These are phyloP conservation scores for Nerophis lumbriciformis DNA, from an alignment of 2,113 vertebrate genomes.

Conservation along the genomic window DNA sequence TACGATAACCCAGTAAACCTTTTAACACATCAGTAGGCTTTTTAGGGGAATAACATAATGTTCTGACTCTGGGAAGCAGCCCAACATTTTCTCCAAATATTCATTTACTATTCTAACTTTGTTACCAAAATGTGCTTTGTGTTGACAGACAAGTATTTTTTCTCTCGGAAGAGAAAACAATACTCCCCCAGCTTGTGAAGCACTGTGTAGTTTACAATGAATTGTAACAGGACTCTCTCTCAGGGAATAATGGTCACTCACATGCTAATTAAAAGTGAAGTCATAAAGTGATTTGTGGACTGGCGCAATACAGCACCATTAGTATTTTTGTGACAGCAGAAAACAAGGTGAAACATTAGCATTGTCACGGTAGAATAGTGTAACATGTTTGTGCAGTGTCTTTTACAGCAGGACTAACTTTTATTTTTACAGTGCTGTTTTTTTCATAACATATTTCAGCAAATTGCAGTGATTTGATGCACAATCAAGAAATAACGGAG, in stretches of 20 bases:
- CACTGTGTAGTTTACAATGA: slow-evolving; percentile 30
- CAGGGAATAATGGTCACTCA: slow-evolving; percentile 52
- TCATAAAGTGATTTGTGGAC: slow-evolving; percentile 32
- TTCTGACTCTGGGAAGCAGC: slow-evolving; percentile 52
- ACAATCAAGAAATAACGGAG: no score
- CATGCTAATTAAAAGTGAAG: slow-evolving; percentile 58
- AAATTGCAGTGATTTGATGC: no score
- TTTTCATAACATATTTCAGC: no score
- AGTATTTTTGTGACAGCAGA: slow-evolving; percentile 42
- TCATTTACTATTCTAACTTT: slow-evolving; percentile 36
- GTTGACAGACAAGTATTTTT: slow-evolving; percentile 45
- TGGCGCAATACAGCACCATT: slow-evolving; percentile 42
- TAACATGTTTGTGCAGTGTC: no score
- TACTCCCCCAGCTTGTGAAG: slow-evolving; percentile 33
- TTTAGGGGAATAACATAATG: slow-evolving; percentile 28
- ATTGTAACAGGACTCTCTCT: slow-evolving; percentile 59
- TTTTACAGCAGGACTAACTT: no score
- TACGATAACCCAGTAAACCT: slow-evolving; percentile 14
- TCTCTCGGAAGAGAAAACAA: slow-evolving; percentile 37
- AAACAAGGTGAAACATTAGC: slow-evolving; percentile 25
- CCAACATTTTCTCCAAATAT: slow-evolving; percentile 42
- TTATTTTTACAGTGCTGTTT: no score
- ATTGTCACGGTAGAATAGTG: no score
- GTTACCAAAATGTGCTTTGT: slow-evolving; percentile 22
- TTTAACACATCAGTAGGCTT: slow-evolving; percentile 14